These are phyloP conservation scores for Ennomos erosarius DNA, from an alignment of 2,888 invertebrate genomes.

Conservation along the genomic window DNA sequence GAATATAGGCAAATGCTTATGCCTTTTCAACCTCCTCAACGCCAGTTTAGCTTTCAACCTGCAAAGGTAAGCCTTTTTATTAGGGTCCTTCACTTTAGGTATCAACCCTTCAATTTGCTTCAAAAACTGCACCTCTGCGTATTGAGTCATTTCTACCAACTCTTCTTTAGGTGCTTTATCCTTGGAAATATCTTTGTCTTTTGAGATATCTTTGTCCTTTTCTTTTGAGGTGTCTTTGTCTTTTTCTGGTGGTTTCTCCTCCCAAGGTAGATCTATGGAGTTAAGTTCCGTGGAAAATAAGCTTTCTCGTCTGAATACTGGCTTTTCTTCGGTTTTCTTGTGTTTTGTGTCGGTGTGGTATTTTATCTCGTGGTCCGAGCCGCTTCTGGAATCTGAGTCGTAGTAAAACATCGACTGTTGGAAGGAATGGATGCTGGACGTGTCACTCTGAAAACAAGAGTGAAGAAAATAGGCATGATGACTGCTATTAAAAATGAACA, in stretches of 20 bases:
- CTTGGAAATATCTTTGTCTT: too few species aligned
- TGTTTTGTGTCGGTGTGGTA: conserved; percentile 41
- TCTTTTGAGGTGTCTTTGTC: neutral
- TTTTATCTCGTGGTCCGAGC: conserved; percentile 51
- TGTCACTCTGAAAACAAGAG: conserved; percentile 60
- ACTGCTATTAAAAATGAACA: too few species aligned
- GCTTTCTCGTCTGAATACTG: conserved; percentile 52
- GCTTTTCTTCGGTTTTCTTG: conserved; percentile 55
- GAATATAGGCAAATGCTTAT: conserved; percentile 73
- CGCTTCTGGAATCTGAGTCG: conserved; percentile 70
- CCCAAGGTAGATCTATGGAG: conserved; percentile 70
- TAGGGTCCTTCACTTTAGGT: conserved; percentile 61
- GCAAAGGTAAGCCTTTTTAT: conserved; percentile 57
- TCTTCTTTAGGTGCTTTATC: conserved; percentile 40
- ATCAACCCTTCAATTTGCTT: conserved; percentile 72
- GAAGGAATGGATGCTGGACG: conserved; percentile 68
- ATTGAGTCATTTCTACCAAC: conserved; percentile 67
- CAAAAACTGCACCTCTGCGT: conserved; percentile 76
- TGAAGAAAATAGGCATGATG: too few species aligned
- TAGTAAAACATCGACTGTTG: conserved; percentile 57
- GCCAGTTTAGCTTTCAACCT: conserved; percentile 69
- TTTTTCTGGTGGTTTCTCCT: conserved; percentile 43
- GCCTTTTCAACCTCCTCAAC: conserved; percentile 70
- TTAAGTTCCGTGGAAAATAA: conserved; percentile 68
- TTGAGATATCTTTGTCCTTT: too few species aligned